phyloP scores from a whole-genome alignment of 1,140 invertebrate species.

The Heliconius himera region DNA sequence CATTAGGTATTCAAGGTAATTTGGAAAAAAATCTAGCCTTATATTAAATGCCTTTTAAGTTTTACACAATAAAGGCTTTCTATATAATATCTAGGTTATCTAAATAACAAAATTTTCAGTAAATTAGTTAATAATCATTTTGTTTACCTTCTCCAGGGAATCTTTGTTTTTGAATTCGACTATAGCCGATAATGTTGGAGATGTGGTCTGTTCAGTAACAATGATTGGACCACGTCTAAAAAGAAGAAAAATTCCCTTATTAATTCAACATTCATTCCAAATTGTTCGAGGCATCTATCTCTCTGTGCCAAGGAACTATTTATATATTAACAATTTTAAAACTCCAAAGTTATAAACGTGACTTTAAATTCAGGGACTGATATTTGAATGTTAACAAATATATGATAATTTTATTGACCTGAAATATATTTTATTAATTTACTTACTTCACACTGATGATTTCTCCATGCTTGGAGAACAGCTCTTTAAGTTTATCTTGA shows the following conservation, averaged over 20 bases:
- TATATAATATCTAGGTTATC: constrained; percentile 46
- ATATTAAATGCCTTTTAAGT: constrained; percentile 44
- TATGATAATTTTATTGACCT: constrained; percentile 42
- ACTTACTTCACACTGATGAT: constrained; percentile 73
- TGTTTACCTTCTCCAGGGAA: constrained; percentile 79
- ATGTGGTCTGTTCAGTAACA: constrained; percentile 80
- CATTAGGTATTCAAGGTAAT: constrained; percentile 57
- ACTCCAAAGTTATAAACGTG: constrained; percentile 6
- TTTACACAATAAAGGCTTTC: constrained; percentile 43
- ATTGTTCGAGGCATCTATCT: constrained; percentile 49
- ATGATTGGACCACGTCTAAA: constrained; percentile 82
- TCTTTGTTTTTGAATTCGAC: constrained; percentile 82
- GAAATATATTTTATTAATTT: constrained; percentile 14
- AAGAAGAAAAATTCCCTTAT: constrained; percentile 76
- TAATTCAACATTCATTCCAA: constrained; percentile 68
- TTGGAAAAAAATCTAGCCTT: constrained; percentile 68
- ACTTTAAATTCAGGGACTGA: constrained; percentile 61
- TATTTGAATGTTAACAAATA: constrained; percentile 78
- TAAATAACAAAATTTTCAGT: constrained; percentile 56
- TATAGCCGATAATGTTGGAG: constrained; percentile 81
- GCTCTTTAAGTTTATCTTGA: constrained; percentile 76
- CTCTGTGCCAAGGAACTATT: constrained; percentile 53
- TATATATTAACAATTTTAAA: constrained; percentile 15
- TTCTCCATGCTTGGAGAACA: constrained; percentile 77
- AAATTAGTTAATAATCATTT: constrained; percentile 74